Evolutionary conservation across 2,888 invertebrate species (phyloP), one percentile per base, ranked within the genome.

Genomic region (Ophioninae sp.): DNA sequence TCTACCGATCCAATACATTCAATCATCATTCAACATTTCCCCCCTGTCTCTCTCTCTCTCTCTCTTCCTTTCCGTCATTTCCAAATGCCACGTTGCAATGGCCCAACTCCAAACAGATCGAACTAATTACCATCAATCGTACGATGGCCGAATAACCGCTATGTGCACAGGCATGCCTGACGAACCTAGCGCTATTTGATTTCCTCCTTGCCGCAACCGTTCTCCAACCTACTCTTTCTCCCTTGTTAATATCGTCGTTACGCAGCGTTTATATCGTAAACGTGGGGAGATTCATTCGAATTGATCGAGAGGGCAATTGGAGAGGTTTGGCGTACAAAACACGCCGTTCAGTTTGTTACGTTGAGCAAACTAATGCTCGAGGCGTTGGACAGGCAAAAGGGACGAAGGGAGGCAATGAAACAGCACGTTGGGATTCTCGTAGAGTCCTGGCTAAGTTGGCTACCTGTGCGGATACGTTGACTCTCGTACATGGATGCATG

Each of bases 271-370:
- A 68, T 68, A 68, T 67, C 20, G 71, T 30, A 51, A 61, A 23
- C 59, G 75, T 71, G 41, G 56, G 71, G 68, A 68, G 68, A 68
- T 68, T 68, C 44, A 68, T 51, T 51, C 51, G 51, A 17, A 13
- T 51, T 13, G 51, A 51, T 51, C 10, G 10, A 13, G 10, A 44
- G 44, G 44, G 44, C 44, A 2, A 44, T 44, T 9, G 17, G 51
- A 56, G 37, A 71, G 58, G 30, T 51, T 51, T 51, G 51, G 17
- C 6, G 51, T 51, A 17, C 17, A 69, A 77, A 74, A 61, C 74
- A 77, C 77, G 68, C 69, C 71, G 64, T 71, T 65, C 71, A 78
- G 77, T 74, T 81, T 78, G 83, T 65, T 81, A 78, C 78, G 78
- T 59, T 72, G 65, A 64, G 78, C 78, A 79, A 71, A 79, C 78